Evolutionary conservation across 1,140 invertebrate species (phyloP).

Genomic region (Drosophila sulfurigaster): DNA sequence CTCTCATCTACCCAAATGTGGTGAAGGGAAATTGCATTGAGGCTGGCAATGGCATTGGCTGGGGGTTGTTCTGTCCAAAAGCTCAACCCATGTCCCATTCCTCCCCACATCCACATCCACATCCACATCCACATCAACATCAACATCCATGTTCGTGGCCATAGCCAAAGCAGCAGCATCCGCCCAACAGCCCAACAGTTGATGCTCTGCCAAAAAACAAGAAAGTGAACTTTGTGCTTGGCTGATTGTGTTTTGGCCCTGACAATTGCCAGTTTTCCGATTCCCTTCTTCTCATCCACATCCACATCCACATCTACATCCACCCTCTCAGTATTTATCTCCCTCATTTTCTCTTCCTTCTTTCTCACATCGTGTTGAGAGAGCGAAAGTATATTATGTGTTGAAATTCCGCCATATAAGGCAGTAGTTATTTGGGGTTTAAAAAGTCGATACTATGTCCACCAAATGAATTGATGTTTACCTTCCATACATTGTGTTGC

Average conservation of each 20-base stretch:
- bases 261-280: conserved; percentile 30
- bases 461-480: conserved; percentile 43
- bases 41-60: conserved; percentile 81
- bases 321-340: background rate
- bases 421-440: conserved; percentile 35
- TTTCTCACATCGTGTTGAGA: conserved; percentile 24
- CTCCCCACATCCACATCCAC: background rate
- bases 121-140: background rate
- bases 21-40: conserved; percentile 71
- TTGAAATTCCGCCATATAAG: conserved; percentile 37
- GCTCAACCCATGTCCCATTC: conserved; percentile 24
- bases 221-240: conserved; percentile 77
- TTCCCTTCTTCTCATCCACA: background rate
- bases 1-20: conserved; percentile 42
- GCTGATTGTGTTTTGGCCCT: conserved; percentile 65
- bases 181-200: conserved; percentile 64
- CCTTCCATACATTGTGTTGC: background rate
- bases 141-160: background rate
- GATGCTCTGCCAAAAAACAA: conserved; percentile 69
- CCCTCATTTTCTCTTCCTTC: background rate
- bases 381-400: conserved; percentile 67
- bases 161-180: conserved; percentile 12
- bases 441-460: conserved; percentile 34
- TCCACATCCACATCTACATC: background rate
- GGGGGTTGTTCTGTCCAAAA: conserved; percentile 63